phyloP scores from a whole-genome alignment of 2,888 invertebrate species.

The Lissonota sp. region DNA sequence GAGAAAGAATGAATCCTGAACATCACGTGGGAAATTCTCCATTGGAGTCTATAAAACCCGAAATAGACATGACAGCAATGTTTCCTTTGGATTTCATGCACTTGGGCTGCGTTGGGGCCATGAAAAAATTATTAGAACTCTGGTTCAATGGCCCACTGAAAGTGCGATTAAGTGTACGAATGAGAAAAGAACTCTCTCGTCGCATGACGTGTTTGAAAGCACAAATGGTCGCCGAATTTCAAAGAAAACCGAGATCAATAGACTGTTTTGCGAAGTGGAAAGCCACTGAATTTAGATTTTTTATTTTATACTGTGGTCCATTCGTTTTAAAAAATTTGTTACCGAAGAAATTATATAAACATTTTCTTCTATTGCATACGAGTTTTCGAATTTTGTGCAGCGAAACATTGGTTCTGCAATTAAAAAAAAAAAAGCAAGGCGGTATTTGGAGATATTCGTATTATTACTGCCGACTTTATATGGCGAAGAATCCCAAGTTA shows the following conservation, averaged over 20 bases:
- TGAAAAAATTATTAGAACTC: slow-evolving; percentile 28
- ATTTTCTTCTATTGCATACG: slow-evolving; percentile 37
- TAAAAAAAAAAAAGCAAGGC: slow-evolving; percentile 21
- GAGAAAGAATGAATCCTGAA: slow-evolving; percentile 31
- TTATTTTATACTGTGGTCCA: slow-evolving; percentile 11
- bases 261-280: slow-evolving; percentile 1
- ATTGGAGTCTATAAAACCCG: slow-evolving; percentile 27
- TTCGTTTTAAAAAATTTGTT: slow-evolving; percentile 7
- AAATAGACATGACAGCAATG: slow-evolving; percentile 24
- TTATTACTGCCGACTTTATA: slow-evolving; percentile 19
- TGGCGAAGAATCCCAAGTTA: slow-evolving; percentile 11
- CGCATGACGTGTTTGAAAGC: slow-evolving; percentile 18
- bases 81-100: slow-evolving; percentile 51
- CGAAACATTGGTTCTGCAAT: neutral
- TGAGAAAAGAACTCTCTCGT: slow-evolving; percentile 5
- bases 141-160: slow-evolving; percentile 22
- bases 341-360: neutral
- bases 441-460: slow-evolving; percentile 27
- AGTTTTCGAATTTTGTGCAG: slow-evolving; percentile 35
- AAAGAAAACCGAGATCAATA: slow-evolving; percentile 7
- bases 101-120: slow-evolving; percentile 30
- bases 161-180: slow-evolving; percentile 15
- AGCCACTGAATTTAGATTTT: slow-evolving; percentile 22
- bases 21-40: slow-evolving; percentile 42
- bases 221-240: slow-evolving; percentile 17